Evolutionary conservation across 2,113 vertebrate genomes (phyloP).

Genomic region (Anoplopoma fimbria): DNA sequence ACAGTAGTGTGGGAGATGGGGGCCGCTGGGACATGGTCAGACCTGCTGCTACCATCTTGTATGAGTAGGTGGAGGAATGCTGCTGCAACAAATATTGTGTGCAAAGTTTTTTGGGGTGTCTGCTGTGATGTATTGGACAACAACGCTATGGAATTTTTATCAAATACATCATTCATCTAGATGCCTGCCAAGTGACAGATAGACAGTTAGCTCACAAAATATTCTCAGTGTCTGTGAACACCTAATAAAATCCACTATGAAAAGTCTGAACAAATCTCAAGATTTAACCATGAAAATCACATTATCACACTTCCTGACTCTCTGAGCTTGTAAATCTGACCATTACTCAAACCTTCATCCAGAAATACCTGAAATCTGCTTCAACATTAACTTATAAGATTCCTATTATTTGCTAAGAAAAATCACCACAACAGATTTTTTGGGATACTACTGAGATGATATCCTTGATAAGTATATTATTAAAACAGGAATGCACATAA

Average conservation of each 20-base stretch:
- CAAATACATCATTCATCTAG: slow-evolving; percentile 40
- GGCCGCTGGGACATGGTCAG: slow-evolving; percentile 43
- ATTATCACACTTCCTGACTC: slow-evolving; percentile 16
- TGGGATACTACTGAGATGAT: not conserved
- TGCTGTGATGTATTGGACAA: slow-evolving; percentile 28
- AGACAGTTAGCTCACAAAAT: slow-evolving; percentile 37
- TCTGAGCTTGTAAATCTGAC: slow-evolving; percentile 26
- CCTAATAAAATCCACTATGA: slow-evolving; percentile 21
- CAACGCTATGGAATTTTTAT: slow-evolving; percentile 29
- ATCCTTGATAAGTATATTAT: not conserved
- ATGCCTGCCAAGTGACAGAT: slow-evolving; percentile 19
- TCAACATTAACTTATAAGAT: slow-evolving; percentile 1
- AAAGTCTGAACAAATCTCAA: slow-evolving; percentile 35
- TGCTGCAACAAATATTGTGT: slow-evolving; percentile 24
- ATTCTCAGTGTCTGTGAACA: slow-evolving; percentile 12
- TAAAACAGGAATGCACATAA: not conserved
- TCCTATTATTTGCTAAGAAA: not conserved
- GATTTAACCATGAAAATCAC: slow-evolving; percentile 14
- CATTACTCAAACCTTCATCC: slow-evolving; percentile 6
- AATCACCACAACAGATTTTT: not conserved
- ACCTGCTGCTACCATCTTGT: slow-evolving; percentile 47
- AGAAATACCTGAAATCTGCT: slow-evolving; percentile 10
- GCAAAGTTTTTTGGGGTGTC: not conserved
- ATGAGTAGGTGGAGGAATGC: slow-evolving; percentile 7
- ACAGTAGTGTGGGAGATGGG: slow-evolving; percentile 34